A percentile compares a stretch with the other conserved stretches of the same genome.
These are phyloP conservation scores for Acanthopleura granulata DNA, from an alignment of 2,888 invertebrate species.

Conservation along the genomic window DNA sequence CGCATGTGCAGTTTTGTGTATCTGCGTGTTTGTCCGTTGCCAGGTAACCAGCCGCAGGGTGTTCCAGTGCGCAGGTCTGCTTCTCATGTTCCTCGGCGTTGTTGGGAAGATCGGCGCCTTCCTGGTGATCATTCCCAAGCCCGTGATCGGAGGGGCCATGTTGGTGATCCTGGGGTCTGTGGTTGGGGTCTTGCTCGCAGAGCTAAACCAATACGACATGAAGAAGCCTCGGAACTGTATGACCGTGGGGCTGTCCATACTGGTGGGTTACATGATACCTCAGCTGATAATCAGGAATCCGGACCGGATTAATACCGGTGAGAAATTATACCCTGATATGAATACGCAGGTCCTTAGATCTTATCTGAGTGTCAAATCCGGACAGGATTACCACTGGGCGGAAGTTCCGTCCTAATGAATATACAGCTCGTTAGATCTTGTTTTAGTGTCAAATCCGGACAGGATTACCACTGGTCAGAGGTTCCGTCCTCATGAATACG, in stretches of 20 bases:
- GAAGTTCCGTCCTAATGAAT: too few relatives aligned
- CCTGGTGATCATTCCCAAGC: slow-evolving; percentile 70
- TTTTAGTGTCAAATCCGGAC: too few relatives aligned
- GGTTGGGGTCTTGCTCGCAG: background rate
- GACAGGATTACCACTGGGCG: slow-evolving; percentile 37
- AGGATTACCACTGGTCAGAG: too few relatives aligned
- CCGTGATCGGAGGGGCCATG: slow-evolving; percentile 66
- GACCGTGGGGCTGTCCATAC: slow-evolving; percentile 83
- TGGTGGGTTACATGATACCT: slow-evolving; percentile 79
- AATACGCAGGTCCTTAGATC: too few relatives aligned
- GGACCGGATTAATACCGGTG: slow-evolving; percentile 47
- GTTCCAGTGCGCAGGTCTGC: slow-evolving; percentile 65
- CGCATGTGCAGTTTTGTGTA: too few relatives aligned
- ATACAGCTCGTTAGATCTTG: too few relatives aligned
- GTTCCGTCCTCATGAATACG: too few relatives aligned
- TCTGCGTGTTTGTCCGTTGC: too few relatives aligned
- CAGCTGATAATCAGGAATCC: slow-evolving; percentile 41
- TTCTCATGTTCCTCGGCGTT: slow-evolving; percentile 66
- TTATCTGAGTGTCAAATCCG: too few relatives aligned
- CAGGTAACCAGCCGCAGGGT: slow-evolving; percentile 68
- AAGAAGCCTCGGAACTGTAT: slow-evolving; percentile 72
- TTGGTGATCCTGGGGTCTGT: slow-evolving; percentile 31
- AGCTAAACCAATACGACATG: background rate
- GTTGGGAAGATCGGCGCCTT: slow-evolving; percentile 69
- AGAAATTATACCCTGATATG: too few relatives aligned